Conservation (phyloP, 1,140 invertebrate genomes). For the Formica selysi region DNA sequence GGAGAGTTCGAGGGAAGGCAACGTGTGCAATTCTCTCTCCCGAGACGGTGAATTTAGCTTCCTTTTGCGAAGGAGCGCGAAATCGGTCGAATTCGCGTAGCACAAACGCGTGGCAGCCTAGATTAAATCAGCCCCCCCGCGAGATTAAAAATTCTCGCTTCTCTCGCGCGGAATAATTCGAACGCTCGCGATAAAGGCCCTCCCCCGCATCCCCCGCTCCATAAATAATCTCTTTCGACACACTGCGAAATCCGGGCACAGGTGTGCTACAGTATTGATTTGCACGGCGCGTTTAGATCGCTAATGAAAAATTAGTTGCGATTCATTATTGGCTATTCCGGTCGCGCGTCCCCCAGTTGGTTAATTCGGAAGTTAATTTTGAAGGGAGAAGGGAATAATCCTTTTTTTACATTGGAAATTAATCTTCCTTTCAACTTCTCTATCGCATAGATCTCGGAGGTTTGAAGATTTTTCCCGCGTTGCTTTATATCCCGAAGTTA, state of each 20-base stretch:
- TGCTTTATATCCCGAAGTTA: slow-evolving; percentile 7
- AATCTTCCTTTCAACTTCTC: not conserved
- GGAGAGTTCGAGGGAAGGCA: slow-evolving; percentile 3
- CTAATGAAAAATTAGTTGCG: slow-evolving; percentile 43
- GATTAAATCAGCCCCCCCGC: too few relatives aligned
- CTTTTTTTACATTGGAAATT: not conserved
- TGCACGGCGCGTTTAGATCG: slow-evolving; percentile 19
- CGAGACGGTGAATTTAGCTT: not conserved
- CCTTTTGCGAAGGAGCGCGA: not conserved
- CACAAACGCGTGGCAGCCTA: too few relatives aligned
- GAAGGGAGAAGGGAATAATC: not conserved
- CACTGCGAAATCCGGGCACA: slow-evolving; percentile 34
- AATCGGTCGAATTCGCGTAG: not conserved
- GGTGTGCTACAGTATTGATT: slow-evolving; percentile 30
- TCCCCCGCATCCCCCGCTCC: not conserved
- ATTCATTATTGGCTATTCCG: slow-evolving; percentile 12
- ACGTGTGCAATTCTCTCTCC: not conserved
- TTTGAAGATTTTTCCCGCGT: not conserved
- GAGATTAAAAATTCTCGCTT: slow-evolving; percentile 54
- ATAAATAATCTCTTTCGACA: slow-evolving; percentile 48
- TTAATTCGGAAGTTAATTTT: slow-evolving; percentile 2
- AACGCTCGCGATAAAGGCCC: slow-evolving; percentile 25
- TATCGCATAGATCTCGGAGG: not conserved
- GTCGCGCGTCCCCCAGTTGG: not conserved
- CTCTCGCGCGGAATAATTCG: slow-evolving; percentile 11